These are phyloP conservation scores for Drosophila dunni DNA, from an alignment of 1,140 invertebrate genomes.

Conservation along the genomic window DNA sequence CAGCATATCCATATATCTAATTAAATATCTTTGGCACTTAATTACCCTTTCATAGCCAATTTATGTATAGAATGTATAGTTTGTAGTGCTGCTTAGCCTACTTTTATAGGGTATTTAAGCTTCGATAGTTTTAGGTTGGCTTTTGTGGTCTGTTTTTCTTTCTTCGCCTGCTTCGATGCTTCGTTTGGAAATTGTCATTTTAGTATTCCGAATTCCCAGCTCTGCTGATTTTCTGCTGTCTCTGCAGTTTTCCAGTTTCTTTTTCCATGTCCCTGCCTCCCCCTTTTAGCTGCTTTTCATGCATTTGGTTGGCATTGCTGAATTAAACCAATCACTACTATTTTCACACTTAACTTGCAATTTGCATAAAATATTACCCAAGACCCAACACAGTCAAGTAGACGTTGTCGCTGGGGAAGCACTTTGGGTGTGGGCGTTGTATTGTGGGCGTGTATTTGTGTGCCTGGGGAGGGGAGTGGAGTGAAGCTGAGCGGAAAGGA, in stretches of 20 bases:
- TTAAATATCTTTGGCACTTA: too few species aligned
- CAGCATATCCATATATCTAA: too few species aligned
- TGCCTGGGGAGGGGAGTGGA: neutral
- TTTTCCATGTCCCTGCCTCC: slow-evolving; percentile 12
- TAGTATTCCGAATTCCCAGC: slow-evolving; percentile 74
- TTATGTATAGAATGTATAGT: too few species aligned
- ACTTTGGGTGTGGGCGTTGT: slow-evolving; percentile 13
- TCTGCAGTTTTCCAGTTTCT: slow-evolving; percentile 67
- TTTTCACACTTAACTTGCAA: slow-evolving; percentile 83
- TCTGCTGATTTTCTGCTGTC: slow-evolving; percentile 77
- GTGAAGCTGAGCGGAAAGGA: neutral
- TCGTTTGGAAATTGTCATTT: slow-evolving; percentile 79
- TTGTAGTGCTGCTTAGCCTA: too few species aligned
- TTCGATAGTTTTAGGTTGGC: neutral
- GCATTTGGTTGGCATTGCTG: slow-evolving; percentile 80
- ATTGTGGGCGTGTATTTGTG: neutral
- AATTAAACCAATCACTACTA: slow-evolving; percentile 84
- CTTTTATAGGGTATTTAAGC: slow-evolving; percentile 40
- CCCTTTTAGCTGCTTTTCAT: slow-evolving; percentile 15
- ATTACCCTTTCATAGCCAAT: too few species aligned
- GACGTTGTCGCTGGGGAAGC: slow-evolving; percentile 47
- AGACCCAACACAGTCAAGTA: slow-evolving; percentile 79
- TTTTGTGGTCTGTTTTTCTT: slow-evolving; percentile 60
- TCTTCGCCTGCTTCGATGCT: slow-evolving; percentile 51
- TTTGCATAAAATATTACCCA: slow-evolving; percentile 83